Percentiles rank a stretch among this genome's conserved stretches.
phyloP scores from a whole-genome alignment of 2,888 invertebrate genomes.

The Falcaria lacertinaria region DNA sequence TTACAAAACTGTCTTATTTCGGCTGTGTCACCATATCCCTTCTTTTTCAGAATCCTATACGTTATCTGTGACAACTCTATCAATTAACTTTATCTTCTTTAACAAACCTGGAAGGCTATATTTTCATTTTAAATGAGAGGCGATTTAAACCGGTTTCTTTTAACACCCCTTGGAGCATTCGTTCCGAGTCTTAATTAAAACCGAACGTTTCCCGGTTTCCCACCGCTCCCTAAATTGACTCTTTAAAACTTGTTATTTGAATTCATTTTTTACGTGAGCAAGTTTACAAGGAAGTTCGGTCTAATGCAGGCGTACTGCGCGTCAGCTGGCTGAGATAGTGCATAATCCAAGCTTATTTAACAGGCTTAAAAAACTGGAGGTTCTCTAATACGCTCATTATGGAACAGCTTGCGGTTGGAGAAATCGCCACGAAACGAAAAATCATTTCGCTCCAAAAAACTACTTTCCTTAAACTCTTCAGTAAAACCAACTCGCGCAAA shows the following conservation, averaged over 20 bases:
- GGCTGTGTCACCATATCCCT: no score
- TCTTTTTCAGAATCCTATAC: no score
- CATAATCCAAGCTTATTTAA: neutral
- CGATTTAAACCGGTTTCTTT: constrained; percentile 20
- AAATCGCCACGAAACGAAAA: no score
- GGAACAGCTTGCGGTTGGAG: no score
- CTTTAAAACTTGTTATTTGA: constrained; percentile 56
- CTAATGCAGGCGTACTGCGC: constrained; percentile 2
- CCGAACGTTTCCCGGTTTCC: constrained; percentile 19
- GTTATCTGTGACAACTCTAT: neutral
- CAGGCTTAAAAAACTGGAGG: no score
- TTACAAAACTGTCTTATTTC: no score
- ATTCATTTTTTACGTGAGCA: constrained; percentile 33
- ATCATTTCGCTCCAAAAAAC: no score
- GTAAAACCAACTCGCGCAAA: no score
- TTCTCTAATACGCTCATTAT: no score
- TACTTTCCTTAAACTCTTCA: no score
- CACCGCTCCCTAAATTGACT: constrained; percentile 51
- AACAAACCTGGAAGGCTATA: constrained; percentile 23
- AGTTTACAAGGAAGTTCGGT: constrained; percentile 4
- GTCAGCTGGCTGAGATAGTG: constrained; percentile 3
- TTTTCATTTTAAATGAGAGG: constrained; percentile 35
- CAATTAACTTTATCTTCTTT: neutral
- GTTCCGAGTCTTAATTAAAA: constrained; percentile 51
- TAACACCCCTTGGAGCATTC: constrained; percentile 25